A percentile compares a stretch with the other conserved stretches of the same genome.
phyloP scores from a whole-genome alignment of 2,113 vertebrate species.

The Dicerorhinus sumatrensis region DNA sequence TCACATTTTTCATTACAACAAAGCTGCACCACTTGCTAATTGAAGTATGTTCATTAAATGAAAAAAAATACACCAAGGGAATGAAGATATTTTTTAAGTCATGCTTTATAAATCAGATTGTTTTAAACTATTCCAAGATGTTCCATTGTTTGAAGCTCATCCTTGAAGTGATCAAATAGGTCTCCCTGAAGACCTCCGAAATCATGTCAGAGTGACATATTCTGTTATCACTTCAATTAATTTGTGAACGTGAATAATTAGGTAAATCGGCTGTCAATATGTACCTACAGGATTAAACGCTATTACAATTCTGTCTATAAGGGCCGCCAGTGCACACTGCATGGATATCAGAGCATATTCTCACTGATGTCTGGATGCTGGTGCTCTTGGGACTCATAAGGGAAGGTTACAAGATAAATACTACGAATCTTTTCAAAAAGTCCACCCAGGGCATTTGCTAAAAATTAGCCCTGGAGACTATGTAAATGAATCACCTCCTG shows the following conservation, averaged over 20 bases:
- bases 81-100: neutral
- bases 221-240: conserved; percentile 6
- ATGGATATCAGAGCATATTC: fast-evolving
- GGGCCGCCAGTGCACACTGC: fast-evolving
- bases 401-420: neutral
- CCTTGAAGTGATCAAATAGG: neutral
- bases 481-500: neutral
- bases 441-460: neutral
- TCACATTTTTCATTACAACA: neutral
- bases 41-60: conserved; percentile 32
- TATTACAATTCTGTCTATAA: neutral
- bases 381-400: neutral
- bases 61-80: neutral
- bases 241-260: neutral
- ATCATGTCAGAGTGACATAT: neutral
- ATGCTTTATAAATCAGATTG: neutral
- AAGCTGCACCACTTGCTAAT: neutral
- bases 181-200: conserved; percentile 27
- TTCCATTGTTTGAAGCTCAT: neutral
- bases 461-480: neutral
- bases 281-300: neutral
- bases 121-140: neutral
- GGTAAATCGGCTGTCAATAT: neutral
- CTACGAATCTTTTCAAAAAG: neutral
- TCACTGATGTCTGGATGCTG: neutral